Evolutionary conservation across 2,888 invertebrate genomes (phyloP).

Genomic region (Alloscopus bannaensis): DNA sequence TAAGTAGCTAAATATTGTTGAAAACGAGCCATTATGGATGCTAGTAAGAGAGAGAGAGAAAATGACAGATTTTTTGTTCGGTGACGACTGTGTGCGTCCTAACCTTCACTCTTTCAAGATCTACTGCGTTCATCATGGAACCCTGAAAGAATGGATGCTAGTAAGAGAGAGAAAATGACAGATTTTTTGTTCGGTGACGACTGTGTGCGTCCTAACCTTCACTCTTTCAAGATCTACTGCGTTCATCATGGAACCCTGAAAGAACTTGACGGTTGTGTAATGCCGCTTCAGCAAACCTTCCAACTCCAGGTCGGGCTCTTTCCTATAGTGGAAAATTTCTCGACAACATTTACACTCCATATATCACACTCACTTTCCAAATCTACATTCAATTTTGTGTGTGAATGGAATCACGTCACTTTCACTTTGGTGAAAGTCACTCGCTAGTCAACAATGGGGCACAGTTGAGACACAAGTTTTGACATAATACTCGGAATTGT

Average conservation of each 20-base stretch:
- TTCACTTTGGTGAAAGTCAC: too few relatives aligned
- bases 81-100: constrained; percentile 5
- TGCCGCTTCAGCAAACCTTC: constrained; percentile 99
- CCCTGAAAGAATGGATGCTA: constrained; percentile 17
- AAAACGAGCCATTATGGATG: not conserved
- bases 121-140: too few relatives aligned
- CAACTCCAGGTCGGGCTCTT: constrained; percentile 98
- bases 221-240: constrained; percentile 99
- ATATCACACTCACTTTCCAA: constrained; percentile 15
- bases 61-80: constrained; percentile 27
- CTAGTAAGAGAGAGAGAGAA: constrained; percentile 21
- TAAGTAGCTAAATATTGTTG: too few relatives aligned
- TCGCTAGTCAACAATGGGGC: too few relatives aligned
- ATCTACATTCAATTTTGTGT: too few relatives aligned
- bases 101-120: not conserved
- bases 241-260: constrained; percentile 99
- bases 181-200: constrained; percentile 40
- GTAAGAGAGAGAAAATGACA: constrained; percentile 25
- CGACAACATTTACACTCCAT: constrained; percentile 63
- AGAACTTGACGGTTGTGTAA: constrained; percentile 99
- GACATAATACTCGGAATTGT: too few relatives aligned
- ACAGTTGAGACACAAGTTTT: too few relatives aligned
- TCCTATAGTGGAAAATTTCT: constrained; percentile 81
- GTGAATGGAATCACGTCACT: too few relatives aligned
- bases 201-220: constrained; percentile 83